A percentile compares a stretch with the other conserved stretches of the same genome.
Evolutionary conservation across 2,888 invertebrate species (phyloP).

Genomic region (Dynastes maya): DNA sequence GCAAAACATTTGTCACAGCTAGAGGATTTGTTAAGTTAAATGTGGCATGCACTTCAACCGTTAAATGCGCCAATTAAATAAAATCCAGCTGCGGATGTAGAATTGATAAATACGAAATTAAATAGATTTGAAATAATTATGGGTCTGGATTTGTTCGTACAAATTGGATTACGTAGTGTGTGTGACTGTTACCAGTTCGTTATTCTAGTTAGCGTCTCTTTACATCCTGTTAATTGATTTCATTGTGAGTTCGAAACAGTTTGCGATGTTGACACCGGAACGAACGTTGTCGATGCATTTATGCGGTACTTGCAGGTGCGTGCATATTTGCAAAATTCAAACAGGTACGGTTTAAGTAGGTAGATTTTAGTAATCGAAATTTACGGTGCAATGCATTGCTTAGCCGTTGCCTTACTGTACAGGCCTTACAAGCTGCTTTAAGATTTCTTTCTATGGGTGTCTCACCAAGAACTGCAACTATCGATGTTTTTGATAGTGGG

Average conservation of each 20-base stretch:
- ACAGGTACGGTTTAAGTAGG: too few species aligned
- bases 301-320: background rate
- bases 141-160: slow-evolving; percentile 52
- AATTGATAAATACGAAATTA: slow-evolving; percentile 53
- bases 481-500: too few species aligned
- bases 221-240: slow-evolving; percentile 53
- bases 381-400: too few species aligned
- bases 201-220: slow-evolving; percentile 53
- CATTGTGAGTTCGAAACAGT: slow-evolving; percentile 24
- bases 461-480: too few species aligned
- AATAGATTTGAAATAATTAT: slow-evolving; percentile 56
- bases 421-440: too few species aligned
- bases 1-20: background rate
- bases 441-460: too few species aligned
- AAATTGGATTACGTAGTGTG: slow-evolving; percentile 54
- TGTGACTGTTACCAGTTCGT: slow-evolving; percentile 44
- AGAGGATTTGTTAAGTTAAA: slow-evolving; percentile 15
- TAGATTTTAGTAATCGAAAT: too few species aligned
- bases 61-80: slow-evolving; percentile 43
- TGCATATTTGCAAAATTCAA: background rate
- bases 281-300: background rate
- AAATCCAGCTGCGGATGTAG: slow-evolving; percentile 23
- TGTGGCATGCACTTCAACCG: slow-evolving; percentile 20
- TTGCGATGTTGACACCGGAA: background rate
- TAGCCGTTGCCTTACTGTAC: too few species aligned